Evolutionary conservation across 2,797 vertebrate genomes (phyloP).

Genomic region (Champsocephalus gunnari): DNA sequence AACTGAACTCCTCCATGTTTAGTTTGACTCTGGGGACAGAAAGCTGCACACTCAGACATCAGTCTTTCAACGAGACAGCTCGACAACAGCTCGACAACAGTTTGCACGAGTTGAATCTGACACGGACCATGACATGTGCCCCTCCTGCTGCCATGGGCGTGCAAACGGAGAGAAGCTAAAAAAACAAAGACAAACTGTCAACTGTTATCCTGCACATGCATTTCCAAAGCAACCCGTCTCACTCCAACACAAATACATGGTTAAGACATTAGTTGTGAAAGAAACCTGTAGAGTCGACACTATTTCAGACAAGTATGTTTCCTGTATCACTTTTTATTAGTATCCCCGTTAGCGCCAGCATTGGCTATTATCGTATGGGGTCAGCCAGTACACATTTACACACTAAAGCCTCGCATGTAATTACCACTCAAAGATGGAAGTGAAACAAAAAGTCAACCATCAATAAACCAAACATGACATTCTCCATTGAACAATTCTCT

Average conservation of each 20-base stretch:
- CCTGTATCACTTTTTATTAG: neutral
- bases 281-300: neutral
- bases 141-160: constrained; percentile 7
- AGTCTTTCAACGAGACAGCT: constrained; percentile 26
- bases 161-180: constrained; percentile 22
- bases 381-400: too few species aligned
- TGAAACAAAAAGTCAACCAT: too few species aligned
- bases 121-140: constrained; percentile 28
- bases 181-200: constrained; percentile 23
- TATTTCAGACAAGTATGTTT: constrained; percentile 11
- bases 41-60: neutral
- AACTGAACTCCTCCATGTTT: too few species aligned
- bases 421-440: too few species aligned
- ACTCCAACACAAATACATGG: constrained; percentile 51
- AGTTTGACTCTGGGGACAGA: too few species aligned
- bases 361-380: too few species aligned
- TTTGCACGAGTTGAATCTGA: constrained; percentile 24
- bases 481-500: too few species aligned
- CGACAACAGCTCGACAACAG: neutral
- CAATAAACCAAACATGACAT: too few species aligned
- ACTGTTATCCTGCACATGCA: constrained; percentile 18
- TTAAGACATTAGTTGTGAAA: constrained; percentile 32
- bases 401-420: too few species aligned
- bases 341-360: too few species aligned
- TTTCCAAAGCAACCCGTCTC: constrained; percentile 27